Evolutionary conservation across 1,140 invertebrate genomes (phyloP).

Genomic region (Bicyclus anynana): DNA sequence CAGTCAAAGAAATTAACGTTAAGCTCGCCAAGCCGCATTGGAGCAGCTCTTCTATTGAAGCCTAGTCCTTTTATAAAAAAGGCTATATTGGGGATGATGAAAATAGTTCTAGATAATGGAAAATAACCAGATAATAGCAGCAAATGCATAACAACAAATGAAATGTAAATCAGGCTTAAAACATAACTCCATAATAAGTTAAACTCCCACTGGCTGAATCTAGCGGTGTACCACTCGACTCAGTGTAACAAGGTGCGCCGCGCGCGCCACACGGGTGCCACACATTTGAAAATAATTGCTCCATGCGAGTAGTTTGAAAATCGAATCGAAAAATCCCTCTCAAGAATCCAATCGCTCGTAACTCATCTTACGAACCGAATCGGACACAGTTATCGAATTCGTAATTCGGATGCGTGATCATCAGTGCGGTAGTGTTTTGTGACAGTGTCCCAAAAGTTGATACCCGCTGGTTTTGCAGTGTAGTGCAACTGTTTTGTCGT

Average conservation of each 20-base stretch:
- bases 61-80: no score
- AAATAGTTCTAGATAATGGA: no score
- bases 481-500: background rate
- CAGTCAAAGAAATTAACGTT: no score
- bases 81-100: no score
- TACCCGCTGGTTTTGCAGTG: conserved; percentile 1
- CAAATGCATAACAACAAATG: background rate
- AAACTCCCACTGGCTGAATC: background rate
- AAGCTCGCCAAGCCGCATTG: no score
- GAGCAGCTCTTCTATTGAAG: no score
- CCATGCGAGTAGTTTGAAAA: conserved; percentile 14
- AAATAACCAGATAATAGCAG: no score
- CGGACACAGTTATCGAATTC: background rate
- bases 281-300: conserved; percentile 5
- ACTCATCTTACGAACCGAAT: background rate
- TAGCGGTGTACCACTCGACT: conserved; percentile 1
- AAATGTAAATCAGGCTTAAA: conserved; percentile 1
- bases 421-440: conserved; percentile 4
- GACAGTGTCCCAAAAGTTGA: background rate
- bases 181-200: conserved; percentile 4
- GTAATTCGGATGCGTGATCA: background rate
- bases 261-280: conserved; percentile 7
- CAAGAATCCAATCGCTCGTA: background rate
- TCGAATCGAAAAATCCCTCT: background rate
- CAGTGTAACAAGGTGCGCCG: conserved; percentile 9